These are phyloP conservation scores for Hypena proboscidalis DNA, from an alignment of 2,888 invertebrate genomes.

Conservation along the genomic window DNA sequence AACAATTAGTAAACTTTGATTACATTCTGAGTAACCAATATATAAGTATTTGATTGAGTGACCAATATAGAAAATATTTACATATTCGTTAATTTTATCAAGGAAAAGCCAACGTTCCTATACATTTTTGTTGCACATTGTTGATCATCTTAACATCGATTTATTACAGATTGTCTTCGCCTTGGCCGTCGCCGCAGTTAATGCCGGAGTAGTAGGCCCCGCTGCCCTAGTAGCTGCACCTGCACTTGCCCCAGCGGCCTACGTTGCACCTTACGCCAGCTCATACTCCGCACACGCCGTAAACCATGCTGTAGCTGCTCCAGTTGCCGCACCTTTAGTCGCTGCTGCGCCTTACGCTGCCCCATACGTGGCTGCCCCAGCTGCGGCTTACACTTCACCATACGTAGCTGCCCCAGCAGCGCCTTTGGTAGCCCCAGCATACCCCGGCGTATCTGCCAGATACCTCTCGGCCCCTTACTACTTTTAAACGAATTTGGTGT, in stretches of 20 bases:
- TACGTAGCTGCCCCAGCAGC: conserved; percentile 45
- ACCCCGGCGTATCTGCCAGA: conserved; percentile 50
- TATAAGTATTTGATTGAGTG: too few relatives aligned
- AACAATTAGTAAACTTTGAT: too few relatives aligned
- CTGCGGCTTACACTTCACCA: conserved; percentile 43
- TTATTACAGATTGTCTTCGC: conserved; percentile 72
- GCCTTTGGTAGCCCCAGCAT: conserved; percentile 46
- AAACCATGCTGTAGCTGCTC: conserved; percentile 90
- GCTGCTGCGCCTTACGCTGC: conserved; percentile 50
- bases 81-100: too few relatives aligned
- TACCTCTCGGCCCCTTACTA: conserved; percentile 69
- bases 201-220: conserved; percentile 68
- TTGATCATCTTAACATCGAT: background rate
- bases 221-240: conserved; percentile 85
- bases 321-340: conserved; percentile 75
- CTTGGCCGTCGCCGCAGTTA: conserved; percentile 65
- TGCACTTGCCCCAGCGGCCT: conserved; percentile 85
- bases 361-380: conserved; percentile 44
- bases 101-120: too few relatives aligned
- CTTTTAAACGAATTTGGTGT: conserved; percentile 77
- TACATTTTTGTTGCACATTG: too few relatives aligned
- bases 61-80: too few relatives aligned
- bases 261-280: conserved; percentile 90
- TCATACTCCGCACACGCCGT: conserved; percentile 91
- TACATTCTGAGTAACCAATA: too few relatives aligned